Percentiles rank a stretch among this genome's conserved stretches.
Evolutionary conservation across 2,797 vertebrate species (phyloP).

Genomic region (Cynopterus sphinx): DNA sequence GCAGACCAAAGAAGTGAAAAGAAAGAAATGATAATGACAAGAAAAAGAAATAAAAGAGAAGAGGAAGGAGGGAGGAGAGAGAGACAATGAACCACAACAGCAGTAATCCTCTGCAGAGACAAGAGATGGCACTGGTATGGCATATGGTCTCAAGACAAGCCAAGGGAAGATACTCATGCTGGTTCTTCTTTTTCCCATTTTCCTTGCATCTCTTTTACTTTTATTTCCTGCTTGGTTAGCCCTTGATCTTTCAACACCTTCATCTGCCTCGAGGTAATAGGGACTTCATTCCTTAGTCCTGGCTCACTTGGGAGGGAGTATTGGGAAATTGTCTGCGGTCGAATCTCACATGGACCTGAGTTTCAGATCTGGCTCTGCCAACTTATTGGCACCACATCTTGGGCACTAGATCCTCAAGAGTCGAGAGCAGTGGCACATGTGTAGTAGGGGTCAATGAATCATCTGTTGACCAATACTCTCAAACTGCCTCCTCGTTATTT

Average conservation of each 20-base stretch:
- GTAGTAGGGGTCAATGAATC: neutral
- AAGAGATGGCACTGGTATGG: fast-evolving
- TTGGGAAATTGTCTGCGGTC: neutral
- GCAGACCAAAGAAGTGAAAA: neutral
- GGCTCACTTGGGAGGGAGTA: neutral
- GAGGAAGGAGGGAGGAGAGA: neutral
- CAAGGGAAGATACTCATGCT: neutral
- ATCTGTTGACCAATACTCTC: neutral
- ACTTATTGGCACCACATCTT: neutral
- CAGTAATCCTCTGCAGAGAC: neutral
- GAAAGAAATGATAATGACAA: neutral
- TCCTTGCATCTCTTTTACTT: neutral
- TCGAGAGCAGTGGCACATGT: neutral
- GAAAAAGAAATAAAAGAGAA: neutral
- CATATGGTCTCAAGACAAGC: neutral
- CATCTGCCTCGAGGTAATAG: neutral
- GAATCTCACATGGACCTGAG: too few species aligned
- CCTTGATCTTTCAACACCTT: neutral
- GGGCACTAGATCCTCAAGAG: neutral
- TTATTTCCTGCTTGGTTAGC: neutral
- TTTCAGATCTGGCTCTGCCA: neutral
- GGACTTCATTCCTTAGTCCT: neutral
- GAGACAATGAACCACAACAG: neutral
- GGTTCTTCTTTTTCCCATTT: neutral
- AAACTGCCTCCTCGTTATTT: neutral